Percentiles rank a stretch among this genome's conserved stretches.
Evolutionary conservation across 2,888 invertebrate genomes (phyloP).

Genomic region (Chironomus riparius): DNA sequence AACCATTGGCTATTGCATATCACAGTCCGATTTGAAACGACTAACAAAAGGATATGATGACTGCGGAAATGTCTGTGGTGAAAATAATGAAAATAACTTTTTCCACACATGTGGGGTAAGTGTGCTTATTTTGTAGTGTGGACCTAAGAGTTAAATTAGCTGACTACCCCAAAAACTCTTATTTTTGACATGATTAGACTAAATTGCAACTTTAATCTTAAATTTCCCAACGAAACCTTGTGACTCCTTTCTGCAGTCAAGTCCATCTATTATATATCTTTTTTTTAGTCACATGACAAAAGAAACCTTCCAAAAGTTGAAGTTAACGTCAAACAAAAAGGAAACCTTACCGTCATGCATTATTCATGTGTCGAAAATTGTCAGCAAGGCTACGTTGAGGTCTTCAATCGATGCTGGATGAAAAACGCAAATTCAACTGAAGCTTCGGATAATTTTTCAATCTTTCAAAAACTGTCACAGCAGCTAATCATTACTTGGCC

Average conservation of each 20-base stretch:
- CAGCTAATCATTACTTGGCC: slow-evolving; percentile 51
- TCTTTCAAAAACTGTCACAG: too few relatives aligned
- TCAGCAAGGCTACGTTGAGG: slow-evolving; percentile 34
- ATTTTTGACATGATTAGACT: too few relatives aligned
- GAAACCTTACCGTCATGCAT: not conserved
- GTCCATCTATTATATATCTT: too few relatives aligned
- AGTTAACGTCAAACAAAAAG: too few relatives aligned
- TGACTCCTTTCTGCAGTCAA: too few relatives aligned
- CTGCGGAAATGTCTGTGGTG: slow-evolving; percentile 55
- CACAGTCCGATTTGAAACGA: slow-evolving; percentile 46
- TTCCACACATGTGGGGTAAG: slow-evolving; percentile 28
- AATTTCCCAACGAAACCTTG: too few relatives aligned
- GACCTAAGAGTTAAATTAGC: too few relatives aligned
- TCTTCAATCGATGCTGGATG: slow-evolving; percentile 45
- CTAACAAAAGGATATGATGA: slow-evolving; percentile 54
- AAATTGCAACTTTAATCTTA: too few relatives aligned
- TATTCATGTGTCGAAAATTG: slow-evolving; percentile 37
- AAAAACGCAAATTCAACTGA: slow-evolving; percentile 30
- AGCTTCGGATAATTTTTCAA: slow-evolving; percentile 36
- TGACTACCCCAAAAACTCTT: too few relatives aligned
- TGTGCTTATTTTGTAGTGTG: too few relatives aligned
- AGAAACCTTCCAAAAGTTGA: too few relatives aligned
- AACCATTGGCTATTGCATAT: slow-evolving; percentile 42
- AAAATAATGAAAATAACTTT: slow-evolving; percentile 30
- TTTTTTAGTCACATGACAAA: too few relatives aligned